phyloP scores from a whole-genome alignment of 2,113 vertebrate genomes.

The Paralichthys olivaceus region DNA sequence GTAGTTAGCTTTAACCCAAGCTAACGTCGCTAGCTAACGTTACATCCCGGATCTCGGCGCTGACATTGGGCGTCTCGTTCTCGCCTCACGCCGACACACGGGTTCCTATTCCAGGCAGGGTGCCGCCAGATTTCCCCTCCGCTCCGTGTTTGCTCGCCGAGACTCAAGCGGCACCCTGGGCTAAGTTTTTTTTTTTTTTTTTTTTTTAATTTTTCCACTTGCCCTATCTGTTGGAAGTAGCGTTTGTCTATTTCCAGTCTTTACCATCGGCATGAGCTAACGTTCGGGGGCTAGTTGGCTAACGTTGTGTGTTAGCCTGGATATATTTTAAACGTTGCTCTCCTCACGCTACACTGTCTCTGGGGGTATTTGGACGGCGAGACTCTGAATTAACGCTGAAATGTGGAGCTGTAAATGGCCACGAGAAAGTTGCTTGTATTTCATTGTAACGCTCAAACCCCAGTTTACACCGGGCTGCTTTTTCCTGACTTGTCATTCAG shows the following conservation, averaged over 20 bases:
- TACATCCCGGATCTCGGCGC: slow-evolving; percentile 49
- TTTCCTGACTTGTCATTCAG: slow-evolving; percentile 3
- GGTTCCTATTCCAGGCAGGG: slow-evolving; percentile 16
- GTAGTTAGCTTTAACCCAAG: slow-evolving; percentile 62
- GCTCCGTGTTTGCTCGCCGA: not conserved
- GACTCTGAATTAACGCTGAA: not conserved
- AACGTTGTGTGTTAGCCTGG: slow-evolving; percentile 44
- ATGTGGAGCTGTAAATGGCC: not conserved
- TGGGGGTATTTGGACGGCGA: not conserved
- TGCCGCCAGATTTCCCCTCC: slow-evolving; percentile 34
- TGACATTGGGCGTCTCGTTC: slow-evolving; percentile 64
- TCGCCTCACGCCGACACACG: slow-evolving; percentile 38
- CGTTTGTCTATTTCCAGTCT: slow-evolving; percentile 40
- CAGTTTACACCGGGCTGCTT: not conserved
- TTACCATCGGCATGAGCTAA: slow-evolving; percentile 51
- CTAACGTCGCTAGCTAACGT: slow-evolving; percentile 69
- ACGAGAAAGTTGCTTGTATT: slow-evolving; percentile 6
- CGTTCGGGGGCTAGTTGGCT: slow-evolving; percentile 66
- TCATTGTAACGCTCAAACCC: not conserved
- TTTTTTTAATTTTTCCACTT: slow-evolving; percentile 23
- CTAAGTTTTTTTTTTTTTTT: slow-evolving; percentile 35
- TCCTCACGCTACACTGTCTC: slow-evolving; percentile 18
- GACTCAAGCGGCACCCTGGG: not conserved
- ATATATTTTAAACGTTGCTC: slow-evolving; percentile 10
- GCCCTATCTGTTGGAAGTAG: slow-evolving; percentile 35